Base-by-base conservation (phyloP, 2,888 invertebrate species). In the Octonoba sinensis region DNA sequence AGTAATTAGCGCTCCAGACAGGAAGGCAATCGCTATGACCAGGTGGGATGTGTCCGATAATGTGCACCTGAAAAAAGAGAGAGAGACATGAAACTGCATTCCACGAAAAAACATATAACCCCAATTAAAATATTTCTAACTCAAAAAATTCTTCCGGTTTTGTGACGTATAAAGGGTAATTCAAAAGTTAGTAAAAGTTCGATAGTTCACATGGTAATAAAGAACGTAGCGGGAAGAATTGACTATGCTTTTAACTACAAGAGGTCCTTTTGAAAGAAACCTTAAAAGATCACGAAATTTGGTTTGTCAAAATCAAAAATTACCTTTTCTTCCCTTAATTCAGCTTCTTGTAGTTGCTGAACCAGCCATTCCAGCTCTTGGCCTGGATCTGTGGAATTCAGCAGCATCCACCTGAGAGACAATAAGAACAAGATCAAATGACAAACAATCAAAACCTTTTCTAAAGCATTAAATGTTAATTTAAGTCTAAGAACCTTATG, bases 351-450 rank as follows among this genome's bases (percentile, higher is more conserved):
- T 3, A 97, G 89, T 71, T 93, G 93, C 11, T 92, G 89, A 0
- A 93, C 91, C 44, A 97, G 88, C 96, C 96, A 97, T 72, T 92
- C 91, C 73, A 97, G 89, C 87, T 96, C 94, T 3, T 90, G 91
- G 83, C 92, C 92, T 0, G 94, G 92, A 86, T 95, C 94, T 2
- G 86, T 86, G 1, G 85, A 82, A 49, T 86, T 86, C 0, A 86
- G 46, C n/a, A 86, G 72, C 73, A 86, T 79, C 86, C 86, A 86
- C 97, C 96, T 97, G 90, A 97, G 20, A 24, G 13, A 65, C 16
- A 24, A 15, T 54, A 3, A 54, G n/a, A 11, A 54, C n/a, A 54
- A 54, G 4, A 24, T 18, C 2, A 20, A 59, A 8, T 12, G 1
- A 59, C 12, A 24, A 22, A 13, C 2, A 51, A 51, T 51, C 3